Base-by-base conservation (phyloP, 2,888 invertebrate species). In the Chydorus sphaericus region DNA sequence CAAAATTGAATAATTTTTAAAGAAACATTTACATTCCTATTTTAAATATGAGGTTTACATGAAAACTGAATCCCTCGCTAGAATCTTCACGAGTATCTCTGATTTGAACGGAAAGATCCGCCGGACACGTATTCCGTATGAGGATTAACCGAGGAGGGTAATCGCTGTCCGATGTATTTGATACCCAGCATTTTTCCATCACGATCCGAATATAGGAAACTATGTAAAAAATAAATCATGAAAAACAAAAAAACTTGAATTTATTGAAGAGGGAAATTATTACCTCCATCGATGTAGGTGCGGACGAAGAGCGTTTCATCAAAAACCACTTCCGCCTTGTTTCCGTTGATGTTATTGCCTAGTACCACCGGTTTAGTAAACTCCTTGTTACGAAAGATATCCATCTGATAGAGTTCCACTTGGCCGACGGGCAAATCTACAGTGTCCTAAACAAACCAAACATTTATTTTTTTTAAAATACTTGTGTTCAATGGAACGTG, bases 171-270 rank as follows among this genome's bases (percentile, higher is more conserved):
- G 62, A 64, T 10, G 64, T 62, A 39, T 62, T 63, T 31, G 67
- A 66, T 50, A 66, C 60, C 63, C 65, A 67, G 51, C 66, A 68
- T 38, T 67, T 66, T 58, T 66, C 66, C 26, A 62, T 63, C 20
- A 65, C 63, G 48, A 65, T 62, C 48, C 63, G 61, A 18, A 65
- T 57, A 50, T 60, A 60, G 18, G 61, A 60, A 37, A 59, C 64
- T 64, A 48, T 5, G 57, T 53, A 29, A 14, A 57, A 38, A 29
- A 16, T 14, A 57, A 39, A 26, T n/a, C 52, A 18, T 6, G 3
- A 50, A 53, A 44, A n/a, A 51, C n/a, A n/a, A 50, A 10, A 16
- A 48, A 48, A 48, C 14, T 16, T 3, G 8, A 8, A 48, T 4
- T 20, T 18, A 16, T 23, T 5, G 14, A 11, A 33, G 3, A 48